phyloP scores from a whole-genome alignment of 2,888 invertebrate species.

The Monochamus alternatus region DNA sequence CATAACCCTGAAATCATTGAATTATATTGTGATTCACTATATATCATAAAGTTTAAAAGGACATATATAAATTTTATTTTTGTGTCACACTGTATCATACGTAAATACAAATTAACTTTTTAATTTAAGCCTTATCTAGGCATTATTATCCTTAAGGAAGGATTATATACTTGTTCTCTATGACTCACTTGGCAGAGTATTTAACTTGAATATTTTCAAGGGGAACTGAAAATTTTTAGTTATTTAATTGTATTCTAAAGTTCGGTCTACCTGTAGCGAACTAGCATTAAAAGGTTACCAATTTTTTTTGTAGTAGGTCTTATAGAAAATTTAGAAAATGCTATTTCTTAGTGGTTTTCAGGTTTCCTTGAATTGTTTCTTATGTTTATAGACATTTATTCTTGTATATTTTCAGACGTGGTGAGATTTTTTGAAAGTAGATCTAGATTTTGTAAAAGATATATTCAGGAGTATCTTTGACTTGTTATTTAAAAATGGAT shows the following conservation, averaged over 20 bases:
- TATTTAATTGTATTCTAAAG: neutral
- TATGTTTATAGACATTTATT: constrained; percentile 6
- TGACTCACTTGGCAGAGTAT: neutral
- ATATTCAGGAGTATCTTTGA: constrained; percentile 10
- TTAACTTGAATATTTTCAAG: neutral
- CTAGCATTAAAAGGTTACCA: neutral
- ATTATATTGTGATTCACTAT: constrained; percentile 49
- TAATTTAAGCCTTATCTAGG: neutral
- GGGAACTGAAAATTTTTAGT: neutral
- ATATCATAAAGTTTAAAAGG: constrained; percentile 39
- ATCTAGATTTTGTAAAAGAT: constrained; percentile 22
- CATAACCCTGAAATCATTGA: constrained; percentile 17
- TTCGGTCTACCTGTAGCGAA: neutral
- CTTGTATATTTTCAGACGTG: constrained; percentile 17
- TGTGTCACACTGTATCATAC: constrained; percentile 26
- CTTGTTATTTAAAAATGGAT: constrained; percentile 14
- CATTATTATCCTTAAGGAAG: neutral
- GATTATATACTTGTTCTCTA: neutral
- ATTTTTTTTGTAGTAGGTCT: neutral
- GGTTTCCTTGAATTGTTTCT: neutral
- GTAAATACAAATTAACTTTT: constrained; percentile 19
- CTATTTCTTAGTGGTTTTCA: neutral
- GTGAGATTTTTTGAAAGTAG: constrained; percentile 19
- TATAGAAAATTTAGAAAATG: neutral
- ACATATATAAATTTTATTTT: constrained; percentile 28